These are phyloP conservation scores for Pseudorectes ferrugineus DNA, from an alignment of 2,113 vertebrate species.

Conservation along the genomic window DNA sequence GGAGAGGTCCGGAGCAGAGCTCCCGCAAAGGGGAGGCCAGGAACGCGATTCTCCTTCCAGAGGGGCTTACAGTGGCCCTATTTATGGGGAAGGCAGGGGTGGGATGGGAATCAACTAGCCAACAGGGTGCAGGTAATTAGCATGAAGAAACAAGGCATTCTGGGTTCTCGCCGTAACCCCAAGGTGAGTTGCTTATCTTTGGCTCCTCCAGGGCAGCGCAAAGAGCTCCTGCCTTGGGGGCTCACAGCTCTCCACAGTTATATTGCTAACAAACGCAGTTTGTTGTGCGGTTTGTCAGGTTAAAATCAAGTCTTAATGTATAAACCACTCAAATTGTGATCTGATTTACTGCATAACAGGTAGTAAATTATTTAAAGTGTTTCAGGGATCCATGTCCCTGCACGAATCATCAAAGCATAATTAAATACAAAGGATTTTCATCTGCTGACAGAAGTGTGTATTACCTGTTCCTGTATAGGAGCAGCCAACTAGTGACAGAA, in stretches of 20 bases:
- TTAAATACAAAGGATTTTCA: neutral
- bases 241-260: neutral
- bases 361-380: neutral
- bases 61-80: too few relatives aligned
- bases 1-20: too few relatives aligned
- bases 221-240: too few relatives aligned
- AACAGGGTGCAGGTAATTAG: too few relatives aligned
- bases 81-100: too few relatives aligned
- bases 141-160: too few relatives aligned
- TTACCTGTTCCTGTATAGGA: neutral
- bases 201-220: too few relatives aligned
- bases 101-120: too few relatives aligned
- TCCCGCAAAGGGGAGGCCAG: too few relatives aligned
- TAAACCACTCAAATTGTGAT: neutral
- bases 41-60: too few relatives aligned
- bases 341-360: neutral
- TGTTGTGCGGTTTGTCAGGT: neutral
- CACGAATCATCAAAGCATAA: neutral
- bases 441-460: neutral
- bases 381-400: neutral
- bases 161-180: too few relatives aligned
- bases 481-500: neutral
- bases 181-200: too few relatives aligned
- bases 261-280: accelerated
- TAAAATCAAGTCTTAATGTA: neutral